phyloP scores from a whole-genome alignment of 2,888 invertebrate species.

The Drosophila aldrichi region DNA sequence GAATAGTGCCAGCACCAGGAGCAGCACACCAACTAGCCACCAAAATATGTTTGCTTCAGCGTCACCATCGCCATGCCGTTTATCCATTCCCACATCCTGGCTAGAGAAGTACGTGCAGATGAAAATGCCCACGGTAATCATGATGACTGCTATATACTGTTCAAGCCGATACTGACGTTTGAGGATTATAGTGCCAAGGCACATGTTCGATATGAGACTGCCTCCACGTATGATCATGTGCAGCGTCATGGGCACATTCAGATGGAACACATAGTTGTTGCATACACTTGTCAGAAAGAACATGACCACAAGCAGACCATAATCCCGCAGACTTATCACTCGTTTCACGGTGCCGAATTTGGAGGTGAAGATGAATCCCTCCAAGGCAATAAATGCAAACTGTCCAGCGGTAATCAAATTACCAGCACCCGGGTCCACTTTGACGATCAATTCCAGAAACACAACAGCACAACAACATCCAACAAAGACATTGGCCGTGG shows the following conservation, averaged over 20 bases:
- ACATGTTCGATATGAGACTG: conserved; percentile 97
- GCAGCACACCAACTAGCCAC: conserved; percentile 90
- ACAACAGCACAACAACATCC: conserved; percentile 96
- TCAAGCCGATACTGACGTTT: conserved; percentile 91
- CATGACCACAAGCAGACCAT: conserved; percentile 92
- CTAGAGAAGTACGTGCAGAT: conserved; percentile 89
- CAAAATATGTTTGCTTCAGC: conserved; percentile 61
- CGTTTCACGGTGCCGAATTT: conserved; percentile 93
- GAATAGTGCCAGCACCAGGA: conserved; percentile 94
- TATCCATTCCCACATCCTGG: conserved; percentile 21
- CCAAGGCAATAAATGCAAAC: conserved; percentile 94
- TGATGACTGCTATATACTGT: conserved; percentile 95
- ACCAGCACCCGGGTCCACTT: conserved; percentile 95
- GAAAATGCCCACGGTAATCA: conserved; percentile 95
- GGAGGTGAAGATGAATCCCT: conserved; percentile 94
- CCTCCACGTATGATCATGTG: conserved; percentile 99
- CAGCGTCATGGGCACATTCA: conserved; percentile 98
- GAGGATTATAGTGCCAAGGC: conserved; percentile 94
- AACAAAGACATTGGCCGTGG: conserved; percentile 90
- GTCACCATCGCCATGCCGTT: too few relatives aligned
- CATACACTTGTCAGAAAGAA: conserved; percentile 96
- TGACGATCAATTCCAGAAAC: conserved; percentile 94
- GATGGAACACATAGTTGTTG: conserved; percentile 97
- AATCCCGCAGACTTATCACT: conserved; percentile 91
- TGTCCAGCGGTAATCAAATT: conserved; percentile 98